Evolutionary conservation across 2,113 vertebrate species (phyloP).

Genomic region (Choloepus hoffmanni): DNA sequence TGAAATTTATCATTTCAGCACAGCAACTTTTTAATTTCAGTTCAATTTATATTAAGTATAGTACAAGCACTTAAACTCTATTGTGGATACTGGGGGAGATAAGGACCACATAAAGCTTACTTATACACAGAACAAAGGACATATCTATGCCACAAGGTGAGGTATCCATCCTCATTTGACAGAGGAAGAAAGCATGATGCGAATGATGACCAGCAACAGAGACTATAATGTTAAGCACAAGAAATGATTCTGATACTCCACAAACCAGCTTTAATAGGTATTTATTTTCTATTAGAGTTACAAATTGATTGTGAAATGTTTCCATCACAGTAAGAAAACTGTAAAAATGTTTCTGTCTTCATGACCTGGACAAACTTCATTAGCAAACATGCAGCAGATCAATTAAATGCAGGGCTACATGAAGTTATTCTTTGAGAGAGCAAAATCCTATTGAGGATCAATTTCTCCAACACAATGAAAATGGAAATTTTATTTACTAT

Average conservation of each 20-base stretch:
- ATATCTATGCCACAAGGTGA: neutral
- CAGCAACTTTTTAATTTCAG: neutral
- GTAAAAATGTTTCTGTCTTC: constrained; percentile 23
- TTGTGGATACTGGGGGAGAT: neutral
- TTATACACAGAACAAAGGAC: neutral
- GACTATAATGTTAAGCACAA: neutral
- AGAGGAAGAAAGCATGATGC: neutral
- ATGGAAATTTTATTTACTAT: constrained; percentile 80
- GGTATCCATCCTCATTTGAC: neutral
- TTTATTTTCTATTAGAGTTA: constrained; percentile 66
- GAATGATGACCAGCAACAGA: neutral
- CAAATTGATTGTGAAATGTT: constrained; percentile 64
- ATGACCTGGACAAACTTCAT: constrained; percentile 58
- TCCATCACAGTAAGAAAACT: constrained; percentile 65
- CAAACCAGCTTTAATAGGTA: neutral
- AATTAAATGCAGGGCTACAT: constrained; percentile 57
- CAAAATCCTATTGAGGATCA: constrained; percentile 67
- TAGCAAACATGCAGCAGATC: neutral
- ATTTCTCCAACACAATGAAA: constrained; percentile 74
- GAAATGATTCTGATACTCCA: constrained; percentile 37
- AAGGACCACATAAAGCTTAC: neutral
- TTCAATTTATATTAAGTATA: neutral
- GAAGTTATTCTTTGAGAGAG: constrained; percentile 59
- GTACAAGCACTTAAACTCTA: neutral
- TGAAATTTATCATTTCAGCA: neutral